Percentiles rank a stretch among this genome's conserved stretches.
Conservation (phyloP, 2,888 invertebrate species). For the Ophion ventricosus region DNA sequence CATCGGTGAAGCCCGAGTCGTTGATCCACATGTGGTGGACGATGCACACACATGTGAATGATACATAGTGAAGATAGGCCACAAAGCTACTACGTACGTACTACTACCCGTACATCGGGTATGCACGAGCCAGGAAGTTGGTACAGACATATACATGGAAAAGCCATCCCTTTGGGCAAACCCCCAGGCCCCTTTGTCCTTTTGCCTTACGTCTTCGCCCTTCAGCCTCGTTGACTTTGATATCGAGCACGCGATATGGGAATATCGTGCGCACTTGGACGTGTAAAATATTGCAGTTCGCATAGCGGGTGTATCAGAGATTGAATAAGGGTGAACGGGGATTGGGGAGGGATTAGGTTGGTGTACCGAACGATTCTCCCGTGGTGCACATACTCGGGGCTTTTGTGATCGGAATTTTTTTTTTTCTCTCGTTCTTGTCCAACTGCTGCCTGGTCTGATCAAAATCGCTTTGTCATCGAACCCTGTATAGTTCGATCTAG, state of each 20-base stretch:
- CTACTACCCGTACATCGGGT: constrained; percentile 11
- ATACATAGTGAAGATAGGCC: background rate
- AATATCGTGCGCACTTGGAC: constrained; percentile 21
- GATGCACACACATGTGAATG: constrained; percentile 16
- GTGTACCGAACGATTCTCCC: constrained; percentile 44
- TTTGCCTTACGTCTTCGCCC: background rate
- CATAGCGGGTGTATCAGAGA: background rate
- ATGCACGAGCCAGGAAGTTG: background rate
- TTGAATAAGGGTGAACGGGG: background rate
- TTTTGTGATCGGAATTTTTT: constrained; percentile 31
- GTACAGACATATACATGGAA: background rate
- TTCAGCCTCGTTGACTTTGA: constrained; percentile 46
- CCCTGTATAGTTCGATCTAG: constrained; percentile 21
- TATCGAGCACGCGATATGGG: constrained; percentile 52
- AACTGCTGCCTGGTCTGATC: constrained; percentile 24
- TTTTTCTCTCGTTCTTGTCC: constrained; percentile 43
- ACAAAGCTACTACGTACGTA: too few species aligned
- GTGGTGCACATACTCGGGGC: constrained; percentile 37
- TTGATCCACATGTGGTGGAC: background rate
- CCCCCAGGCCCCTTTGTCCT: background rate
- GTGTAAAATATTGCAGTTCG: constrained; percentile 55
- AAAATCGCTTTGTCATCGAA: constrained; percentile 61
- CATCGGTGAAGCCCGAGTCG: background rate
- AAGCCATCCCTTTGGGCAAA: background rate
- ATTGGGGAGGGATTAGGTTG: constrained; percentile 1